Percentiles rank a stretch among this genome's conserved stretches.
Evolutionary conservation across 1,140 invertebrate genomes (phyloP).

Genomic region (Anagrus nilaparvatae): DNA sequence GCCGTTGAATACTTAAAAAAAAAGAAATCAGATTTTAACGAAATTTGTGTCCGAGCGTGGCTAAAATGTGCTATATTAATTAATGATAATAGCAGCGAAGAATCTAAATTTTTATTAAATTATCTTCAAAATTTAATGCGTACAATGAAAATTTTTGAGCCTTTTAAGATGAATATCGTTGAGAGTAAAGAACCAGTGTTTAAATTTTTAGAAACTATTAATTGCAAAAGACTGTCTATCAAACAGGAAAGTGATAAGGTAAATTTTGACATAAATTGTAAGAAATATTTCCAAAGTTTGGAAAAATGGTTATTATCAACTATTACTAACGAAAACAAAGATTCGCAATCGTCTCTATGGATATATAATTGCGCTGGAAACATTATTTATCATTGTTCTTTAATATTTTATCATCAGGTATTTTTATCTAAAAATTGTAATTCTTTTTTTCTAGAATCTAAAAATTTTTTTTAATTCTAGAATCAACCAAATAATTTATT

Average conservation of each 20-base stretch:
- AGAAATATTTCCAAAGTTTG: constrained; percentile 30
- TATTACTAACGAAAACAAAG: constrained; percentile 32
- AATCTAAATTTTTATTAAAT: constrained; percentile 25
- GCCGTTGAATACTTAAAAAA: constrained; percentile 20
- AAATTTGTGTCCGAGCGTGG: constrained; percentile 33
- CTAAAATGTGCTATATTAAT: constrained; percentile 33
- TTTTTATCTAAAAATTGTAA: constrained; percentile 7
- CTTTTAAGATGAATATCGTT: no score
- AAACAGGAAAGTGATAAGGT: no score
- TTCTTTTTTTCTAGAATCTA: constrained; percentile 8
- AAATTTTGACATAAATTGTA: constrained; percentile 27
- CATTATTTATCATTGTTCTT: constrained; percentile 29
- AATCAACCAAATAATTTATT: constrained; percentile 33
- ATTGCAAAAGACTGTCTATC: constrained; percentile 25
- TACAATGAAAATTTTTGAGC: no score
- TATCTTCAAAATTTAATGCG: constrained; percentile 24
- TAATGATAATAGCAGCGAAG: constrained; percentile 18
- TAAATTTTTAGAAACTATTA: constrained; percentile 24
- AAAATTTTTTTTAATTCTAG: constrained; percentile 18
- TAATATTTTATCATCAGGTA: constrained; percentile 31
- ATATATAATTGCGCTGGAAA: constrained; percentile 35
- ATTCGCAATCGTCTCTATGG: constrained; percentile 25
- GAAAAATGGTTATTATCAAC: constrained; percentile 34
- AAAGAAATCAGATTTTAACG: constrained; percentile 30
- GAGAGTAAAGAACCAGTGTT: constrained; percentile 27